Percentiles rank a stretch among this genome's conserved stretches.
Conservation (phyloP, 2,797 vertebrate genomes). For the Novumbra hubbsi region DNA sequence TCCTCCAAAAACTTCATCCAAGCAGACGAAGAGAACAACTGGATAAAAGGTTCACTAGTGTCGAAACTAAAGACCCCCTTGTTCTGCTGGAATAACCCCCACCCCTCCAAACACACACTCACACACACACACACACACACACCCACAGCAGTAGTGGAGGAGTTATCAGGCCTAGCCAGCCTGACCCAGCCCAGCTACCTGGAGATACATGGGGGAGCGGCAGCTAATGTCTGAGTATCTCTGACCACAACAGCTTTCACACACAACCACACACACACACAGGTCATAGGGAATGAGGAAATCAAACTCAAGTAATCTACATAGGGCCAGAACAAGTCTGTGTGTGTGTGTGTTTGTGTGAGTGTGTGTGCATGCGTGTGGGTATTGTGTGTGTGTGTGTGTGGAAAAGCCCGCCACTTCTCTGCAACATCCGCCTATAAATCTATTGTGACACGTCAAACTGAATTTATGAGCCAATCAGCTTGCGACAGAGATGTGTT, state of each 20-base stretch:
- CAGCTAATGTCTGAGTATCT: conserved; percentile 91
- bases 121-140: conserved; percentile 8
- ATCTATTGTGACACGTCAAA: conserved; percentile 99
- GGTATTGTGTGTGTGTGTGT: conserved; percentile 11
- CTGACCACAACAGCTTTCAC: conserved; percentile 83
- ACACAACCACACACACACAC: background rate
- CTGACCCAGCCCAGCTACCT: conserved; percentile 80
- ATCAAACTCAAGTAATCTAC: conserved; percentile 93
- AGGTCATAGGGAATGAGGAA: conserved; percentile 90
- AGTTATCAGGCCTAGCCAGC: conserved; percentile 78
- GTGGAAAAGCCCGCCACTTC: conserved; percentile 82
- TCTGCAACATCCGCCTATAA: conserved; percentile 99
- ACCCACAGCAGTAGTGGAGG: conserved; percentile 32
- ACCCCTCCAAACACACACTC: background rate
- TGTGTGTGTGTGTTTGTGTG: background rate
- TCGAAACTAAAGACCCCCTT: conserved; percentile 5
- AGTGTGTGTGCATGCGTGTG: background rate
- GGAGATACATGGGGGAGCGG: conserved; percentile 75
- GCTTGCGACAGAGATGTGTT: conserved; percentile 85
- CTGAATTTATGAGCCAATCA: conserved; percentile 95
- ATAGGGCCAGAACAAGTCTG: conserved; percentile 75
- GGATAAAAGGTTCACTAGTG: no score
- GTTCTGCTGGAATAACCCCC: conserved; percentile 4
- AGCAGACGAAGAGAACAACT: background rate
- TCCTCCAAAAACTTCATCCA: no score